Evolutionary conservation across 2,113 vertebrate genomes (phyloP).

Genomic region (Chaenogobius annularis): DNA sequence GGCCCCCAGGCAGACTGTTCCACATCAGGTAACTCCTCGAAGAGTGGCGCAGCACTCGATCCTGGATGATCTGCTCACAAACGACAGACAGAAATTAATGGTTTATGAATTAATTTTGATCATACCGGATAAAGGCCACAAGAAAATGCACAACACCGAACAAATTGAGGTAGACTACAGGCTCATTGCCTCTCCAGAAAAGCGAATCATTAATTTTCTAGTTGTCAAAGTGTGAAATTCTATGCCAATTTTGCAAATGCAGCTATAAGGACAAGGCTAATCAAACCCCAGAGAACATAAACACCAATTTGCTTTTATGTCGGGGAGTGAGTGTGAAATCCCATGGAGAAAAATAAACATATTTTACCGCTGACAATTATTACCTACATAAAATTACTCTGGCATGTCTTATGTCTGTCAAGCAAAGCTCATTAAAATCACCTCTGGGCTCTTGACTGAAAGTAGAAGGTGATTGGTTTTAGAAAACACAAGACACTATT

Average conservation of each 20-base stretch:
- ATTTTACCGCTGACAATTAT: neutral
- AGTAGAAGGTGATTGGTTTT: neutral
- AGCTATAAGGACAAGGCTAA: neutral
- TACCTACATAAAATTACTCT: neutral
- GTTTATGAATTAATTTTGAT: neutral
- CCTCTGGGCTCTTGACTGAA: neutral
- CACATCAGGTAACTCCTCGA: slow-evolving; percentile 95
- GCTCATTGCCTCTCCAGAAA: neutral
- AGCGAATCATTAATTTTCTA: neutral
- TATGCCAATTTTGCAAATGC: neutral
- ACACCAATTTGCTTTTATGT: neutral
- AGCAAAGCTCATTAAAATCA: slow-evolving; percentile 6
- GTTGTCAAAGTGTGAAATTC: neutral
- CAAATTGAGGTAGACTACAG: neutral
- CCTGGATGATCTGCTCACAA: slow-evolving; percentile 91
- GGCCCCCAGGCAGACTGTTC: slow-evolving; percentile 96
- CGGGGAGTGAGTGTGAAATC: neutral
- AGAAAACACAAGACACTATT: slow-evolving; percentile 1
- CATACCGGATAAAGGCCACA: neutral
- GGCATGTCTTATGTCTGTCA: slow-evolving; percentile 2
- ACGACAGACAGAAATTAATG: neutral
- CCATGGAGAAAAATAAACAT: neutral
- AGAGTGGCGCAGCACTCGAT: slow-evolving; percentile 92
- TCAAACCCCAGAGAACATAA: slow-evolving; percentile 1
- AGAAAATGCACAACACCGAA: neutral